A percentile compares a stretch with the other conserved stretches of the same genome.
phyloP scores from a whole-genome alignment of 2,888 invertebrate species.

The Ariolimax columbianus region DNA sequence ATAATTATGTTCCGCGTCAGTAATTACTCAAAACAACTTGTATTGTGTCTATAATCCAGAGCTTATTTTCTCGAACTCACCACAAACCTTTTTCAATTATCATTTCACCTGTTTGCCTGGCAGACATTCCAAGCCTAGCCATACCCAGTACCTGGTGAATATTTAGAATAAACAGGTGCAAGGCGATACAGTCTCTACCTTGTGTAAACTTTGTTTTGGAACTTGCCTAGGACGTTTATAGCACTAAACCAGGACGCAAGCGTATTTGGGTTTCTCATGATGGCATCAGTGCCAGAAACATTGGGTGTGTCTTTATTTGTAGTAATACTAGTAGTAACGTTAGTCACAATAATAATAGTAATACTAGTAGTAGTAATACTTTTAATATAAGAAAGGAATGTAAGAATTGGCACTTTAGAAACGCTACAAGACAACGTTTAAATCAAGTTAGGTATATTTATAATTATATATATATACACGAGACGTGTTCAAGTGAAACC shows the following conservation, averaged over 20 bases:
- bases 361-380: no score
- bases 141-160: conserved; percentile 10
- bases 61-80: conserved; percentile 18
- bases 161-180: conserved; percentile 44
- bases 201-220: conserved; percentile 11
- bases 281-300: background rate
- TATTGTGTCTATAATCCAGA: background rate
- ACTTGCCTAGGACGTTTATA: conserved; percentile 1
- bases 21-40: conserved; percentile 19
- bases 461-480: no score
- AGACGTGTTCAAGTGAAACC: no score
- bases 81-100: conserved; percentile 35
- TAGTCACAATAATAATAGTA: no score
- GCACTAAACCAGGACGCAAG: background rate
- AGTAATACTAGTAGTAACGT: no score
- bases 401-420: no score
- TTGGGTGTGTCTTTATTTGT: no score
- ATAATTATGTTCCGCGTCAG: conserved; percentile 13
- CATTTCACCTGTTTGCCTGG: conserved; percentile 36
- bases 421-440: no score
- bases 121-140: conserved; percentile 17
- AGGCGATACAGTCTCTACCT: conserved; percentile 16
- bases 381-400: no score
- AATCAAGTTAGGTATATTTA: no score
- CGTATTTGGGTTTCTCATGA: background rate